Conservation (phyloP, 2,888 invertebrate genomes). For the Osmoderma eremita region DNA sequence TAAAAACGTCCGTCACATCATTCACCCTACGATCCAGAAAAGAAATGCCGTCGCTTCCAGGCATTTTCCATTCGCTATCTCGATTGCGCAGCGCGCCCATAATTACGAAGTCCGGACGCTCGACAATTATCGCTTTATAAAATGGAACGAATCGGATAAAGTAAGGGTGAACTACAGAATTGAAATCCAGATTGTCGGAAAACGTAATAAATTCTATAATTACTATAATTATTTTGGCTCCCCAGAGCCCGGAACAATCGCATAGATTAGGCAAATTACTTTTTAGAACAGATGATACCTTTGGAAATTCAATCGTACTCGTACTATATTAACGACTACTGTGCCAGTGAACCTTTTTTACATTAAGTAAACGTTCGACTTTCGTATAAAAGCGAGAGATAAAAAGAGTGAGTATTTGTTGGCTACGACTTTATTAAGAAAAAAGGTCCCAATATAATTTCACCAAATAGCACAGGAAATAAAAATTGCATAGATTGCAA, state of each 20-base stretch:
- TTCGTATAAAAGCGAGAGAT: too few species aligned
- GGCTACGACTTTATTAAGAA: not conserved
- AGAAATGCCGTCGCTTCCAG: conserved; percentile 2
- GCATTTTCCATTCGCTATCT: conserved; percentile 14
- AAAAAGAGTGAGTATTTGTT: too few species aligned
- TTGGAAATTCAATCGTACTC: conserved; percentile 7
- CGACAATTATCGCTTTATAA: conserved; percentile 25
- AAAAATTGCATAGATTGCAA: too few species aligned
- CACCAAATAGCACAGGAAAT: not conserved
- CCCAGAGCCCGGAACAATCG: not conserved
- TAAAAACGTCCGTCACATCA: conserved; percentile 32
- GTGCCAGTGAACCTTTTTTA: too few species aligned
- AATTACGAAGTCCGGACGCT: conserved; percentile 19
- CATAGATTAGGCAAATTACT: conserved; percentile 6
- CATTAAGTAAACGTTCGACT: too few species aligned
- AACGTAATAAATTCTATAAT: conserved; percentile 26
- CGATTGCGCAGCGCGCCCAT: conserved; percentile 1
- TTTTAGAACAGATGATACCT: conserved; percentile 22
- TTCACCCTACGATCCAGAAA: conserved; percentile 20
- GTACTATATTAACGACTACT: conserved; percentile 3
- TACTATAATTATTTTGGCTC: conserved; percentile 22
- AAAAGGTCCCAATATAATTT: not conserved
- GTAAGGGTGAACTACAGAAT: not conserved
- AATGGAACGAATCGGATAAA: conserved; percentile 24
- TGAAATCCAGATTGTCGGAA: conserved; percentile 21